Conservation (phyloP, 2,888 invertebrate species). For the Philonicus albiceps region DNA sequence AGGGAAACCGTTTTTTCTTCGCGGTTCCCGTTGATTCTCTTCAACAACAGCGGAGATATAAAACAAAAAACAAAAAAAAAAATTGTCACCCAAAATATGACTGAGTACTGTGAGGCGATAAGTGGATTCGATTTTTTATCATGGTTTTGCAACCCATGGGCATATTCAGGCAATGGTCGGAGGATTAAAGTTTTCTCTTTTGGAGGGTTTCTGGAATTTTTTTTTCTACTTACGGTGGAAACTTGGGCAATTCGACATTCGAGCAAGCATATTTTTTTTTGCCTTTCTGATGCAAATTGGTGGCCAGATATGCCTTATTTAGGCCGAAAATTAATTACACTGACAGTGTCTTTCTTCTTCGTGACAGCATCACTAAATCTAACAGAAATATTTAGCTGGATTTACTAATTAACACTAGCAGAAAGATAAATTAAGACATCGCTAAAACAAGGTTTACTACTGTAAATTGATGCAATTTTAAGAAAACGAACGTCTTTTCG, state of each 20-base stretch:
- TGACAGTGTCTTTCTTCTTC: background rate
- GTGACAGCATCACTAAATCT: background rate
- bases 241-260: background rate
- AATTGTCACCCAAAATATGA: conserved; percentile 19
- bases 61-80: no score
- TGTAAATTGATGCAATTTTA: no score
- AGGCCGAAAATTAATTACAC: background rate
- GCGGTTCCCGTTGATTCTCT: background rate
- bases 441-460: no score
- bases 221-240: background rate
- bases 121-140: conserved; percentile 1
- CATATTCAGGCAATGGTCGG: background rate
- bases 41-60: background rate
- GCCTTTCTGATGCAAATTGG: background rate
- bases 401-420: no score
- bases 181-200: conserved; percentile 6
- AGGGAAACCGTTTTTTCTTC: background rate
- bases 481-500: no score
- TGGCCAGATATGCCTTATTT: background rate
- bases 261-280: background rate
- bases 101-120: conserved; percentile 7
- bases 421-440: no score
- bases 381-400: no score
- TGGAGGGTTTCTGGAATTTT: background rate
- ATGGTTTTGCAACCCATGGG: background rate